phyloP scores from a whole-genome alignment of 2,113 vertebrate species.

The Psettodes erumei region DNA sequence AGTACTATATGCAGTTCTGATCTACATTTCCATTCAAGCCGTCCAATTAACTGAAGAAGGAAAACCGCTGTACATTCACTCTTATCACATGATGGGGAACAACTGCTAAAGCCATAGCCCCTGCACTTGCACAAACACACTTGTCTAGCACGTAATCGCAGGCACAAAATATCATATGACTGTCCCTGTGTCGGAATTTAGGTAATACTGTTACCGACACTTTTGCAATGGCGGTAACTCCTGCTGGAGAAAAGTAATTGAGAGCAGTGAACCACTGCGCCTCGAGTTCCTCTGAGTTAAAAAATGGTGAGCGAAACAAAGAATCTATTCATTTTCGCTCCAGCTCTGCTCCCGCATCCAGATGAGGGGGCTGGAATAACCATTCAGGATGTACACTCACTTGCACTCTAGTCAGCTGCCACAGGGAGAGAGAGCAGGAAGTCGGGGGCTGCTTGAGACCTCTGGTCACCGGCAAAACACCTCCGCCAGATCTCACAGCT shows the following conservation, averaged over 20 bases:
- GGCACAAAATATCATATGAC: slow-evolving; percentile 60
- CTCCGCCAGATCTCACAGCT: slow-evolving; percentile 71
- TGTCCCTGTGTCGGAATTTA: slow-evolving; percentile 29
- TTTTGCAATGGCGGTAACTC: slow-evolving; percentile 47
- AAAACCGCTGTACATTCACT: not conserved
- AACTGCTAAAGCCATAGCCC: slow-evolving; percentile 50
- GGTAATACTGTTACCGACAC: slow-evolving; percentile 40
- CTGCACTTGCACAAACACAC: slow-evolving; percentile 40
- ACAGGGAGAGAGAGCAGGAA: slow-evolving; percentile 67
- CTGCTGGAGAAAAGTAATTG: slow-evolving; percentile 50
- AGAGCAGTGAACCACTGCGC: slow-evolving; percentile 46
- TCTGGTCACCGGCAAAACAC: slow-evolving; percentile 64
- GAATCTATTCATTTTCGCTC: slow-evolving; percentile 72
- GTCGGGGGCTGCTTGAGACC: slow-evolving; percentile 56
- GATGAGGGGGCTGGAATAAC: slow-evolving; percentile 72
- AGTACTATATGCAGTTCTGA: not conserved
- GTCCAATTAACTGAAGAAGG: not conserved
- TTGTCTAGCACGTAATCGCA: slow-evolving; percentile 58
- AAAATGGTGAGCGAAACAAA: slow-evolving; percentile 72
- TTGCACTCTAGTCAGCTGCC: slow-evolving; percentile 62
- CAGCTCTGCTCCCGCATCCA: slow-evolving; percentile 73
- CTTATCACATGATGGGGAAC: slow-evolving; percentile 38
- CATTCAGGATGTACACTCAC: slow-evolving; percentile 73
- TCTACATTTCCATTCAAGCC: slow-evolving; percentile 17
- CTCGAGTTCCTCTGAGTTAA: slow-evolving; percentile 66